These are phyloP conservation scores for Meteorus cinctellus DNA, from an alignment of 2,888 invertebrate genomes.

Conservation along the genomic window DNA sequence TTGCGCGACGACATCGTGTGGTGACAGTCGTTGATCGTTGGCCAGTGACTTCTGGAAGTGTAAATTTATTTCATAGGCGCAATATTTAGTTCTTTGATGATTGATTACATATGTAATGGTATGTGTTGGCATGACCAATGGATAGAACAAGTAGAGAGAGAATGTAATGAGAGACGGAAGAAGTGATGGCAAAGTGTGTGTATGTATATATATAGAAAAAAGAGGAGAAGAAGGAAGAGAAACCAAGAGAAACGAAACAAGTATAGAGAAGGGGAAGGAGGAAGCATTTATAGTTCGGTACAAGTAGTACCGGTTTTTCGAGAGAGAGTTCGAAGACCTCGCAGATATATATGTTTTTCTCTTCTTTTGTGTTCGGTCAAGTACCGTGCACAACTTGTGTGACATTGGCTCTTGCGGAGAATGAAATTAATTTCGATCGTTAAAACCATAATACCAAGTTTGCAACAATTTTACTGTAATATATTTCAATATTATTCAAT, in stretches of 20 bases:
- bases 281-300: slow-evolving; percentile 38
- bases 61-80: not conserved
- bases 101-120: not conserved
- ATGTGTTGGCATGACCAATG: not conserved
- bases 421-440: slow-evolving; percentile 19
- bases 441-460: slow-evolving; percentile 17
- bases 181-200: slow-evolving; percentile 4
- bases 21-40: slow-evolving; percentile 29
- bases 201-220: not conserved
- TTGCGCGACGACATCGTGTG: slow-evolving; percentile 44
- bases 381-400: slow-evolving; percentile 21
- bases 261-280: slow-evolving; percentile 27
- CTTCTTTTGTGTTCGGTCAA: slow-evolving; percentile 32
- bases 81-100: not conserved
- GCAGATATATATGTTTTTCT: slow-evolving; percentile 40
- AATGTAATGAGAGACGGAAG: not conserved
- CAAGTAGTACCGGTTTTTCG: slow-evolving; percentile 46
- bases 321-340: slow-evolving; percentile 50
- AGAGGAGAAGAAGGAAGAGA: slow-evolving; percentile 20
- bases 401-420: slow-evolving; percentile 22
- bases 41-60: slow-evolving; percentile 29
- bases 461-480: slow-evolving; percentile 5
- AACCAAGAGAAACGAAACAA: slow-evolving; percentile 26
- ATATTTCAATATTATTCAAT: not conserved
- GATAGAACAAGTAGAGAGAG: not conserved